Percentiles rank a stretch among this genome's conserved stretches.
phyloP scores from a whole-genome alignment of 2,797 vertebrate genomes.

The Pseudotriccus pelzelni region DNA sequence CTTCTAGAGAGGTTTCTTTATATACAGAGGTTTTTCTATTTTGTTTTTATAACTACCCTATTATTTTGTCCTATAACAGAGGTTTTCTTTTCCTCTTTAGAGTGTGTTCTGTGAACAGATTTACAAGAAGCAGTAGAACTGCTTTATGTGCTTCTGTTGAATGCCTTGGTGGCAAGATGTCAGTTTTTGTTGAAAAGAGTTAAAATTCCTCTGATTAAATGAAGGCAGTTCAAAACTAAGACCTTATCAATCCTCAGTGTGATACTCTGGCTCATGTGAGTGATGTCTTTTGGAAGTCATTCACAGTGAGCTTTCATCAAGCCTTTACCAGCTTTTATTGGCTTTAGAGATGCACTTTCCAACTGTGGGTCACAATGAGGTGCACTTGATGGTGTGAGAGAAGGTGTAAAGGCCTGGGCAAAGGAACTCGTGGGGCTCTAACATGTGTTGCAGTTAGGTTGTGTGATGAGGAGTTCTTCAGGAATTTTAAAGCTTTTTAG shows the following conservation, averaged over 20 bases:
- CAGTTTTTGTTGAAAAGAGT: constrained; percentile 51
- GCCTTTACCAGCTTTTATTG: constrained; percentile 68
- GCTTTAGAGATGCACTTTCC: constrained; percentile 64
- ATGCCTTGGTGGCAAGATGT: constrained; percentile 59
- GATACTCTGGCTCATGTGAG: constrained; percentile 53
- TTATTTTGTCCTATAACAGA: constrained; percentile 66
- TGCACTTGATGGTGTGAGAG: constrained; percentile 65
- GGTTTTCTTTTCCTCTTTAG: constrained; percentile 68
- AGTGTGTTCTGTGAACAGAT: constrained; percentile 69
- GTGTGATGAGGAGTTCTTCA: constrained; percentile 61
- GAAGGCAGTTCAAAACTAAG: constrained; percentile 37
- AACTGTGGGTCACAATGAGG: constrained; percentile 58
- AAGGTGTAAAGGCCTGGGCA: constrained; percentile 61
- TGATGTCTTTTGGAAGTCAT: constrained; percentile 68
- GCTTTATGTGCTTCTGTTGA: constrained; percentile 64
- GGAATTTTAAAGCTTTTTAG: constrained; percentile 22
- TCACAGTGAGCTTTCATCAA: constrained; percentile 70
- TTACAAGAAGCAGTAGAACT: constrained; percentile 61
- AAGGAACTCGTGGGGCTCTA: constrained; percentile 60
- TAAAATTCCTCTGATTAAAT: constrained; percentile 27
- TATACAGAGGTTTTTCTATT: constrained; percentile 51
- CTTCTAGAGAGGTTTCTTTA: constrained; percentile 70
- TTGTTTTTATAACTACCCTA: constrained; percentile 32
- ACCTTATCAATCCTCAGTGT: constrained; percentile 3
- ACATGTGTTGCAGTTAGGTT: constrained; percentile 59